Conservation (phyloP, 1,140 invertebrate genomes). For the Drosophila burlai region DNA sequence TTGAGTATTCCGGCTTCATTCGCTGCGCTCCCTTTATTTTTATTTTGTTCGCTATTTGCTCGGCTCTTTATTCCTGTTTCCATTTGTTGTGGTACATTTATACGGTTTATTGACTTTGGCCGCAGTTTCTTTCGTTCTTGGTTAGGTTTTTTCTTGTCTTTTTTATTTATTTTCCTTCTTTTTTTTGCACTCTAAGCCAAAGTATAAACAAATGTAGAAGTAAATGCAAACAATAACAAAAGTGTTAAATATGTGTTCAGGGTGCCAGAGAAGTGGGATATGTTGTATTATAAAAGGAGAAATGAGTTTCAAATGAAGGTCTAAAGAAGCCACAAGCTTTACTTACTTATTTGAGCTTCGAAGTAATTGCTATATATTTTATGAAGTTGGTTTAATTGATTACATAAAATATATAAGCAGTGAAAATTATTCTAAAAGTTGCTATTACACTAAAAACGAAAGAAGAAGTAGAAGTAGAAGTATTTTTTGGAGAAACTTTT, state of each 20-base stretch:
- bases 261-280: background rate
- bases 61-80: constrained; percentile 21
- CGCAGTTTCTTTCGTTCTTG: constrained; percentile 31
- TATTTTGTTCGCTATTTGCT: constrained; percentile 37
- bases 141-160: constrained; percentile 1
- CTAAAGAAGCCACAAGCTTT: background rate
- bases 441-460: too few relatives aligned
- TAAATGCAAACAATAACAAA: constrained; percentile 69
- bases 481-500: background rate
- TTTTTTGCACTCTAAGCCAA: constrained; percentile 70
- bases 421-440: too few relatives aligned
- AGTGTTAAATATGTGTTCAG: constrained; percentile 46
- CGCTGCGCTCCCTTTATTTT: constrained; percentile 40
- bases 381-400: too few relatives aligned
- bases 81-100: constrained; percentile 58
- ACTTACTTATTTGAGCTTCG: too few relatives aligned
- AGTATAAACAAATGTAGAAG: constrained; percentile 64
- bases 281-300: background rate
- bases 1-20: constrained; percentile 13
- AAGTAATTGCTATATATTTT: background rate
- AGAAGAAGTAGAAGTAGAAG: too few relatives aligned
- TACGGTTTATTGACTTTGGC: constrained; percentile 76
- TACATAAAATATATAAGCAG: background rate
- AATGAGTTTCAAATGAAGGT: background rate
- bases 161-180: background rate